Base-by-base conservation (phyloP, 2,797 vertebrate species). In the Cuculus canorus region DNA sequence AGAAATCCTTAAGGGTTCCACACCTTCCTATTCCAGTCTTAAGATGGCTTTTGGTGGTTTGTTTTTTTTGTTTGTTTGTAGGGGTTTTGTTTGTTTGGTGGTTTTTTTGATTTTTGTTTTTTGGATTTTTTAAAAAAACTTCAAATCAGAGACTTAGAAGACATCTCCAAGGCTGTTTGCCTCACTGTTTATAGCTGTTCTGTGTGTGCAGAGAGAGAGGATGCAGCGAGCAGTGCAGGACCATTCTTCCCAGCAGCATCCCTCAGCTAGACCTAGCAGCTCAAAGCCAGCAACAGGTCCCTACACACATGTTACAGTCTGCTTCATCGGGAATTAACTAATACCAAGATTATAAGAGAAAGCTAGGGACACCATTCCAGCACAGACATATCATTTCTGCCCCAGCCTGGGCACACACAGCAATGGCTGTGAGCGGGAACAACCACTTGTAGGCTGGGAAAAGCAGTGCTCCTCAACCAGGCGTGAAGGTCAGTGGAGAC, bases 391-490 rank as follows among this genome's bases (percentile, higher is more conserved):
- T 6, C 1, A 66, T 39, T 82, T 37, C 23, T 50, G 17, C 19
- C 73, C 32, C 18, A 27, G n/a, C 43, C 4, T 1, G 3, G 27
- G 18, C 35, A 87, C 14, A 8, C 0, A 0, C 8, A 65, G 41
- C 0, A 2, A 59, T 0, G 14, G 18, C 21, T 82, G 32, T 0
- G 0, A 41, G 37, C 1, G 9, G 18, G 52, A 90, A 23, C 2
- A 0, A 39, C 11, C 0, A 3, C 88, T 50, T 1, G 0, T 0
- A 3, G 43, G 27, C 71, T 84, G 70, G 54, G 81, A 76, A 61
- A 83, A 69, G 18, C 13, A 7, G 35, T 2, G 1, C 7, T 37
- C 64, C 81, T 37, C 73, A 81, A 65, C 15, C 52, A 70, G 35
- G 33, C 10, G 2, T 0, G 27, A 66, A 66, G 47, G 64, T 21